A percentile compares a stretch with the other conserved stretches of the same genome.
These are phyloP conservation scores for Drosophila bocki DNA, from an alignment of 1,140 invertebrate species.

Conservation along the genomic window DNA sequence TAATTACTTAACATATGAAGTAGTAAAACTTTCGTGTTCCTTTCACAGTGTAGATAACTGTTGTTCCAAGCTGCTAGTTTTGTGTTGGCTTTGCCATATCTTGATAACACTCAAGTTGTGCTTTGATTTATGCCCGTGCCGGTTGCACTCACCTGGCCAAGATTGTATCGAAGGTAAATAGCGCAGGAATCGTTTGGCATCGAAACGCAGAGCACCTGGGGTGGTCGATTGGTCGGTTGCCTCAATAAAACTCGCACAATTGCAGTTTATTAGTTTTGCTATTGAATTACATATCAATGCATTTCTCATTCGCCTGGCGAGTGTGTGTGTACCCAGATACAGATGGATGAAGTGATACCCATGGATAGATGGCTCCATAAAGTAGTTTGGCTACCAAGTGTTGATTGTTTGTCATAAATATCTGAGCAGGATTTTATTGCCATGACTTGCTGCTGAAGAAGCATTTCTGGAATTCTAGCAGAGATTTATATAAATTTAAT, in stretches of 20 bases:
- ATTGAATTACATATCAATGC: slow-evolving; percentile 74
- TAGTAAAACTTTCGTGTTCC: too few relatives aligned
- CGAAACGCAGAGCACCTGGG: slow-evolving; percentile 43
- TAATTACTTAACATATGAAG: neutral
- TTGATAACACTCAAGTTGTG: slow-evolving; percentile 34
- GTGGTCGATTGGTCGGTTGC: slow-evolving; percentile 41
- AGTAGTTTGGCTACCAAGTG: slow-evolving; percentile 31
- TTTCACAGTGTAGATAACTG: slow-evolving; percentile 43
- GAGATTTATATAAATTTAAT: neutral
- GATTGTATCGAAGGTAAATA: slow-evolving; percentile 55
- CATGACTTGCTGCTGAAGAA: slow-evolving; percentile 1
- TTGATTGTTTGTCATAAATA: slow-evolving; percentile 56
- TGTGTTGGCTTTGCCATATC: slow-evolving; percentile 25
- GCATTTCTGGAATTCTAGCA: neutral
- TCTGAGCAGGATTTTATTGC: slow-evolving; percentile 37
- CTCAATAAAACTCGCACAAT: slow-evolving; percentile 44
- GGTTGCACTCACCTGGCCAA: slow-evolving; percentile 39
- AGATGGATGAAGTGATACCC: slow-evolving; percentile 21
- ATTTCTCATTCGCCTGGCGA: slow-evolving; percentile 19
- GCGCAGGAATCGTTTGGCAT: slow-evolving; percentile 36
- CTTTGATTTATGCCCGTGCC: slow-evolving; percentile 74
- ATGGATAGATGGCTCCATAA: slow-evolving; percentile 48
- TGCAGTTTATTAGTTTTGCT: slow-evolving; percentile 79
- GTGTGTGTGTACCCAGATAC: slow-evolving; percentile 13
- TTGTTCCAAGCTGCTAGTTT: slow-evolving; percentile 48